These are phyloP conservation scores for Urosaurus nigricauda DNA, from an alignment of 2,797 vertebrate genomes.

Conservation along the genomic window DNA sequence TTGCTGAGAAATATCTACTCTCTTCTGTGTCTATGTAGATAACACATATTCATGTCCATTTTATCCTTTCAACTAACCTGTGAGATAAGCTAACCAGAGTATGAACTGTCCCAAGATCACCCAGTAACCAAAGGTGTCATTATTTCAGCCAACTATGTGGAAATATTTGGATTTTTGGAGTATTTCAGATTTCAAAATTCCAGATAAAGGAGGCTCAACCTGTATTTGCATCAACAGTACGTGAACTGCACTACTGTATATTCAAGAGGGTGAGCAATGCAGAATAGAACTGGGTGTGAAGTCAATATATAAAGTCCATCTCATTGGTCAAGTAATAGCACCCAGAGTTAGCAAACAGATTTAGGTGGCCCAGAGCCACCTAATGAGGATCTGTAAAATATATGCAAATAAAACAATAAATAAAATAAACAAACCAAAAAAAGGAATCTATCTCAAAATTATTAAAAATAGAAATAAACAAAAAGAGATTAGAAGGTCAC, in stretches of 20 bases:
- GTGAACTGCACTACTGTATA: not conserved
- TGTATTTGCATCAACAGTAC: not conserved
- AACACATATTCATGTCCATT: not conserved
- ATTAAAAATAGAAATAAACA: not conserved
- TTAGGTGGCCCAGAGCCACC: not conserved
- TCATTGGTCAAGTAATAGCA: not conserved
- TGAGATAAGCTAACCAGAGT: too few relatives aligned
- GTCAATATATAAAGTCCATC: not conserved
- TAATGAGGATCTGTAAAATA: not conserved
- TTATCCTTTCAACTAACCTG: not conserved
- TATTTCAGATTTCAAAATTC: too few relatives aligned
- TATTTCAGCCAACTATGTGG: too few relatives aligned
- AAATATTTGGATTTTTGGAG: too few relatives aligned
- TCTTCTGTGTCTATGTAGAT: not conserved
- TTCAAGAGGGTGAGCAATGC: not conserved
- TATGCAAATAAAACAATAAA: too few relatives aligned
- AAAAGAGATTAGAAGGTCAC: not conserved
- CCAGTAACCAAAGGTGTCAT: not conserved
- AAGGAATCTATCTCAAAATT: not conserved
- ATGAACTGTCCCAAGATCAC: too few relatives aligned
- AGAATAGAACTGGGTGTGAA: not conserved
- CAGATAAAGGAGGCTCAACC: too few relatives aligned
- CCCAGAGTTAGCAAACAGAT: not conserved
- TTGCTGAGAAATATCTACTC: not conserved
- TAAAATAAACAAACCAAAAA: too few relatives aligned